Evolutionary conservation across 2,113 vertebrate species (phyloP), one percentile per base, ranked within the genome.

Genomic region (Heterocephalus glaber): DNA sequence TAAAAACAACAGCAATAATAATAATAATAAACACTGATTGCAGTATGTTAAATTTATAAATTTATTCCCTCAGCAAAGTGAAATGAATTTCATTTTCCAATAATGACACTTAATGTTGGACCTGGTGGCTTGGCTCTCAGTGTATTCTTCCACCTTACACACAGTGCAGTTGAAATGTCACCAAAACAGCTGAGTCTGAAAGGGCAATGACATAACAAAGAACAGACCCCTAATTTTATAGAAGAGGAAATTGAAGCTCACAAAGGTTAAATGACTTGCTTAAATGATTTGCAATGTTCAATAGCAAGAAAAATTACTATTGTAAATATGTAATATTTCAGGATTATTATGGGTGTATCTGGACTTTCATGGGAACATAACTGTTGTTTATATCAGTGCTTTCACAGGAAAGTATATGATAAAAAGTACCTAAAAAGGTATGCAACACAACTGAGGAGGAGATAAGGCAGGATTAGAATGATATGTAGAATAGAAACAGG

Each of bases 251-350:
- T 87, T 83, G 95, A 96, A 84, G 86, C 68, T 49, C 86, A 72
- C 28, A 63, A 76, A 96, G 87, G 96, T 95, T 92, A 96, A 97
- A 90, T 66, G 89, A 92, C 77, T 96, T 90, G 80, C 66, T 47
- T 84, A 58, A 86, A 74, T 80, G 76, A 86, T 70, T 97, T 77
- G 22, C n/a, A 95, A 35, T 81, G 89, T 95, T 93, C 87, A 86
- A 89, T 4, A 92, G 44, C 30, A 87, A 83, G 83, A 66, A 91
- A 95, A 96, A 92, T 91, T 83, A 89, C 26, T 86, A 70, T 30
- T 84, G 56, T 16, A 93, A 94, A 89, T 95, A 58, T 8, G 35
- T 65, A 92, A 28, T 93, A 90, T 93, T 96, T 96, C 83, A 91
- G 35, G 60, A 88, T 97, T 92, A 79, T 92, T 26, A 60, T 38